Base-by-base conservation (phyloP, 2,888 invertebrate genomes). In the Xestoiulus laeticollis region DNA sequence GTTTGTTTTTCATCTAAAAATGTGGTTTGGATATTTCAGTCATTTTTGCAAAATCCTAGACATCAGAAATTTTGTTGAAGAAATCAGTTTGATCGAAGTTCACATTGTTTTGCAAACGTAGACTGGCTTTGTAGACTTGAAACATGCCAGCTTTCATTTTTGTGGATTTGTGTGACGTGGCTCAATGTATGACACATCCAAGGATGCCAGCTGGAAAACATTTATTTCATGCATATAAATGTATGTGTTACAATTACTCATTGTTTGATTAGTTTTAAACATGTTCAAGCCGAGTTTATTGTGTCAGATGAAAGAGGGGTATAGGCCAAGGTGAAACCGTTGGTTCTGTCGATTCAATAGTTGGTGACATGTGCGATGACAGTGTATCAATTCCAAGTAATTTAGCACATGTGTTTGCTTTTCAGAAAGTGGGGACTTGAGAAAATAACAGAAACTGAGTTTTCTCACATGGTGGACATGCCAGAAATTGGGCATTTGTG, bases 211-310 rank as follows among this genome's bases (percentile, higher is more conserved):
- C 68, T 68, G 68, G 68, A 12, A 26, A 68, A 26, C 12, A 68
- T 68, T 68, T 68, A 68, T 68, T 68, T 26, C 68, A 10, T 68
- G 68, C 68, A 68, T 68, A 68, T 26, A 68, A 68, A 68, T 68
- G 68, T 26, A 26, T 59, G n/a, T 59, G 22, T 22, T 26, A 68
- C 68, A 68, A n/a, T n/a, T n/a, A 0, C 68, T 6, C 26, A 68
- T 68, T 68, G 68, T 68, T 68, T 68, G 68, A 68, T 68, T 68
- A 68, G 68, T 26, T 59, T 68, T 26, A 26, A n/a, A 22, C 68
- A 68, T 26, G 22, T 26, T 68, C 26, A 26, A n/a, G 68, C 8
- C 68, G 22, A 6, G n/a, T 68, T 68, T 26, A 26, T 68, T 68
- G 68, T 68, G 68, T 68, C 68, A 68, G 68, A 22, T 68, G 68